Percentiles rank a stretch among this genome's conserved stretches.
These are phyloP conservation scores for Pseudorectes ferrugineus DNA, from an alignment of 2,113 vertebrate genomes.

Conservation along the genomic window DNA sequence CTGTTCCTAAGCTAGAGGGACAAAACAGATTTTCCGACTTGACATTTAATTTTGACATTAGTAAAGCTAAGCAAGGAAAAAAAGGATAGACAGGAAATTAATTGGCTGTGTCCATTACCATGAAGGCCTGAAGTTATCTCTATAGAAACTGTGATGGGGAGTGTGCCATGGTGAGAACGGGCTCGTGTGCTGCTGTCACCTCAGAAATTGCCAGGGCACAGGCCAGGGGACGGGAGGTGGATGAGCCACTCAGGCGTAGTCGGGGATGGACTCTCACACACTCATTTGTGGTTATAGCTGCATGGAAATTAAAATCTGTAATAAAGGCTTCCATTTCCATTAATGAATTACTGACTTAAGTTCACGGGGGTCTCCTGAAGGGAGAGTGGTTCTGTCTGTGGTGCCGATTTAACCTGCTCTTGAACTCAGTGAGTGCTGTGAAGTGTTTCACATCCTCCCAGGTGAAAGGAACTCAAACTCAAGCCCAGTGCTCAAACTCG, in stretches of 20 bases:
- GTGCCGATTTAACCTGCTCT: neutral
- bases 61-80: neutral
- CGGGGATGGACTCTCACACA: neutral
- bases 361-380: constrained; percentile 1
- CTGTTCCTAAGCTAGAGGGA: neutral
- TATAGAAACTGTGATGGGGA: constrained; percentile 26
- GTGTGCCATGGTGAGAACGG: neutral
- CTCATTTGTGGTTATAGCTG: constrained; percentile 1
- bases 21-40: constrained; percentile 27
- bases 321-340: constrained; percentile 37
- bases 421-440: neutral
- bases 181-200: neutral
- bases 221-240: neutral
- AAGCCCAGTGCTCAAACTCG: neutral
- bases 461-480: neutral
- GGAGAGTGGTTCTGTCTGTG: neutral
- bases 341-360: constrained; percentile 17
- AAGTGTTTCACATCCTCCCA: neutral
- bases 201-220: neutral
- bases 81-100: constrained; percentile 47
- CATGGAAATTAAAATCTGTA: neutral
- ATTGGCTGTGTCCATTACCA: constrained; percentile 50
- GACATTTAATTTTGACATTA: constrained; percentile 50
- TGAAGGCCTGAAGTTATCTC: constrained; percentile 1
- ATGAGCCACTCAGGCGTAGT: neutral